A percentile compares a stretch with the other conserved stretches of the same genome.
Evolutionary conservation across 1,140 invertebrate species (phyloP).

Genomic region (Drosophila serrata): DNA sequence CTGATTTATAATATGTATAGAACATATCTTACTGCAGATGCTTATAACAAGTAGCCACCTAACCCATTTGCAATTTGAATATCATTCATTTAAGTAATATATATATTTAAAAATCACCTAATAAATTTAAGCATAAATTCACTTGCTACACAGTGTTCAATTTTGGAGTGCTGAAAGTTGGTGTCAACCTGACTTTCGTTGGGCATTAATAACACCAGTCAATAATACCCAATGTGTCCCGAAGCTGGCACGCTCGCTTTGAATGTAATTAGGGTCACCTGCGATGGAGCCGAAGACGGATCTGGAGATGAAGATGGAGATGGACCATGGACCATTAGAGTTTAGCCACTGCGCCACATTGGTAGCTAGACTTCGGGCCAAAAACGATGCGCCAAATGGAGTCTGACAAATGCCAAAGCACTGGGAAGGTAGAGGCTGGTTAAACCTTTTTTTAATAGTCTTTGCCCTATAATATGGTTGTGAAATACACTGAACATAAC

Average conservation of each 20-base stretch:
- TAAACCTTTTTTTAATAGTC: conserved; percentile 40
- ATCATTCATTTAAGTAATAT: too few relatives aligned
- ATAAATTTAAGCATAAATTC: too few relatives aligned
- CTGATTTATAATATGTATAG: neutral
- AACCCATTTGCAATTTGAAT: too few relatives aligned
- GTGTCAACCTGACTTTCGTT: conserved; percentile 40
- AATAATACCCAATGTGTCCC: conserved; percentile 58
- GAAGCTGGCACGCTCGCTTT: conserved; percentile 44
- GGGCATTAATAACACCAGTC: conserved; percentile 49
- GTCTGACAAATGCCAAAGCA: conserved; percentile 54
- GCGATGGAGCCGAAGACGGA: conserved; percentile 35
- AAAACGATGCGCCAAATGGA: conserved; percentile 50
- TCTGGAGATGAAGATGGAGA: conserved; percentile 36
- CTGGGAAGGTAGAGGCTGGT: neutral
- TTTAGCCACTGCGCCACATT: conserved; percentile 1
- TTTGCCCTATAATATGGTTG: conserved; percentile 12
- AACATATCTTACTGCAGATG: neutral
- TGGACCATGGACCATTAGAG: conserved; percentile 37
- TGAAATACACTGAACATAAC: neutral
- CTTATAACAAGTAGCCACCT: neutral
- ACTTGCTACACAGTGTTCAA: conserved; percentile 15
- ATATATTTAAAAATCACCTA: neutral
- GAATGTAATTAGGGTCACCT: conserved; percentile 73
- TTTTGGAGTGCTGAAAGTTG: conserved; percentile 38
- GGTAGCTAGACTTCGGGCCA: conserved; percentile 34